phyloP scores from a whole-genome alignment of 2,113 vertebrate species.

The Orthonyx spaldingii region DNA sequence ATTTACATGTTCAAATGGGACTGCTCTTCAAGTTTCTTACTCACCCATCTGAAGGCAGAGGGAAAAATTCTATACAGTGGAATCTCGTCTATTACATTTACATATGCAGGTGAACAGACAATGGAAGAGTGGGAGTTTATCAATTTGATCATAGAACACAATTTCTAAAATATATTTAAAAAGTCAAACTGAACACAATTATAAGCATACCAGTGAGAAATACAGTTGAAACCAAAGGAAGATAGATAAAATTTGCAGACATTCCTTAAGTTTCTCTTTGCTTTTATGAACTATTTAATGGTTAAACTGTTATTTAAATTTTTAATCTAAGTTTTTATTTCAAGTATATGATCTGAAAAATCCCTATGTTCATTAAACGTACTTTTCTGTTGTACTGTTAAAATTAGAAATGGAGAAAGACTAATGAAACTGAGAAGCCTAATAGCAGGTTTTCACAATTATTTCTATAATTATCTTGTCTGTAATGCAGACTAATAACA shows the following conservation, averaged over 20 bases:
- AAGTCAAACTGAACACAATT: neutral
- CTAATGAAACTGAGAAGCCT: neutral
- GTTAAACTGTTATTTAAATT: neutral
- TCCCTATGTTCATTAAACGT: neutral
- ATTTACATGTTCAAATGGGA: neutral
- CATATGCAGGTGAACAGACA: neutral
- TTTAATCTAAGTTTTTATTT: neutral
- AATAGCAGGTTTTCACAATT: neutral
- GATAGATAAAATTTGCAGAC: neutral
- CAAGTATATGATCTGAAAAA: neutral
- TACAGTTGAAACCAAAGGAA: neutral
- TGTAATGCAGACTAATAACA: neutral
- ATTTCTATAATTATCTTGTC: neutral
- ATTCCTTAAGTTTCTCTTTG: neutral
- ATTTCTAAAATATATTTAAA: neutral
- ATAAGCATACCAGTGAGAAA: neutral
- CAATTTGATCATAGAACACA: neutral
- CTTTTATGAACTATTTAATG: neutral
- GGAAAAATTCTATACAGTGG: neutral
- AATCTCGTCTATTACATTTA: neutral
- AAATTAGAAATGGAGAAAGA: neutral
- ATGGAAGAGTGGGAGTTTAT: neutral
- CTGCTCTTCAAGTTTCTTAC: neutral
- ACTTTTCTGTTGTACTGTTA: neutral
- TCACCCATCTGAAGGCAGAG: neutral